A percentile compares a stretch with the other conserved stretches of the same genome.
Evolutionary conservation across 2,113 vertebrate genomes (phyloP).

Genomic region (Tragelaphus scriptus): DNA sequence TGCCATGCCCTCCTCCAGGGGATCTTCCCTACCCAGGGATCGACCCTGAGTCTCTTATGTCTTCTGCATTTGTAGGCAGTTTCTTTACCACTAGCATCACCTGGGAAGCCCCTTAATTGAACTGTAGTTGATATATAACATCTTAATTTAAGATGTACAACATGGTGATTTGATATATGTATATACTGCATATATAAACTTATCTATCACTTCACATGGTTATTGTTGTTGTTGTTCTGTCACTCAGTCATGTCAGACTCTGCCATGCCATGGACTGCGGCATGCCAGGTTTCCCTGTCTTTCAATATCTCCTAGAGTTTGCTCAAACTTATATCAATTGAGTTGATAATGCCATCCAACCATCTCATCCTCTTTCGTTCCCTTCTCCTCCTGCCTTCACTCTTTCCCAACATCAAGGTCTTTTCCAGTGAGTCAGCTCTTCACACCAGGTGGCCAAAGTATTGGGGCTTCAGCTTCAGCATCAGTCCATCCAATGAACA

Average conservation of each 20-base stretch:
- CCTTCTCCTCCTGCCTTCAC: background rate
- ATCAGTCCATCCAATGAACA: background rate
- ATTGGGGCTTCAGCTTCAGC: background rate
- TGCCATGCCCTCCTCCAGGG: background rate
- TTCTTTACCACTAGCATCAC: background rate
- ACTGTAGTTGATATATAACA: background rate
- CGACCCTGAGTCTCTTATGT: background rate
- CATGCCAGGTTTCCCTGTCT: background rate
- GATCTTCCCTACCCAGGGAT: background rate
- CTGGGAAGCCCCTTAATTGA: background rate
- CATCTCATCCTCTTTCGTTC: background rate
- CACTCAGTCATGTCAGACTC: background rate
- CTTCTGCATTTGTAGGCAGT: background rate
- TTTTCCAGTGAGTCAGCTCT: background rate
- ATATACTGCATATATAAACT: no score
- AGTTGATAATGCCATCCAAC: background rate
- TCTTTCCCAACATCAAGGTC: background rate
- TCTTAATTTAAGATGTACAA: background rate
- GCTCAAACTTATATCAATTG: background rate
- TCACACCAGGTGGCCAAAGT: background rate
- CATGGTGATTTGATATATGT: background rate
- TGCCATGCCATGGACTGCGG: rapidly evolving
- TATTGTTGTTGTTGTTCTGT: background rate
- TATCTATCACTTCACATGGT: background rate
- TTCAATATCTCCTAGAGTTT: background rate